These are phyloP conservation scores for Helicoverpa armigera DNA, from an alignment of 1,140 invertebrate genomes.

Conservation along the genomic window DNA sequence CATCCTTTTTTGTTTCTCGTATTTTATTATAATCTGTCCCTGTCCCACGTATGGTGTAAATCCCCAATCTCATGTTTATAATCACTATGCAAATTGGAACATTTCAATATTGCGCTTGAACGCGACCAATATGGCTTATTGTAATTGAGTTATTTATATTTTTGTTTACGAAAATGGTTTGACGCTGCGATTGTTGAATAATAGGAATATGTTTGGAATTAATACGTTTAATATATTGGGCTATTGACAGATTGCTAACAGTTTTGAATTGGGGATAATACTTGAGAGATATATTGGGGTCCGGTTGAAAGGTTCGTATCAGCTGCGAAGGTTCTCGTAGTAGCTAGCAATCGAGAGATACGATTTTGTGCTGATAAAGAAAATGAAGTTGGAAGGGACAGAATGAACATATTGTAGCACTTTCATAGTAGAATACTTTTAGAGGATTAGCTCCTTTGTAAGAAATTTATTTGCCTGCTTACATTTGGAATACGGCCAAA, in stretches of 20 bases:
- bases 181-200: slow-evolving; percentile 28
- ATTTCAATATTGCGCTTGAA: slow-evolving; percentile 77
- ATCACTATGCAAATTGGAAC: slow-evolving; percentile 79
- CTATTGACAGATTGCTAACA: background rate
- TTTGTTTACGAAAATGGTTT: slow-evolving; percentile 59
- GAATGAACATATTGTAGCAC: background rate
- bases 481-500: background rate
- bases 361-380: background rate
- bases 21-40: slow-evolving; percentile 54
- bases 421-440: background rate
- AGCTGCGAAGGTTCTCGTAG: background rate
- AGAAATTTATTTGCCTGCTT: too few relatives aligned
- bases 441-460: too few relatives aligned
- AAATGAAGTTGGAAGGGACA: background rate
- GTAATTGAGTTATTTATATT: slow-evolving; percentile 71
- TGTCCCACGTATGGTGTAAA: slow-evolving; percentile 58
- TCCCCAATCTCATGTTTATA: slow-evolving; percentile 72
- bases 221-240: background rate
- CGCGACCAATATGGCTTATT: slow-evolving; percentile 67
- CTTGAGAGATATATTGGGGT: background rate
- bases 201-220: slow-evolving; percentile 14
- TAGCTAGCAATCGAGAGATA: background rate
- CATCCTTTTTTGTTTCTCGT: slow-evolving; percentile 55
- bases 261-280: background rate
- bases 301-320: background rate